Evolutionary conservation across 2,113 vertebrate species (phyloP), one percentile per base, ranked within the genome.

Genomic region (Corynorhinus townsendii): DNA sequence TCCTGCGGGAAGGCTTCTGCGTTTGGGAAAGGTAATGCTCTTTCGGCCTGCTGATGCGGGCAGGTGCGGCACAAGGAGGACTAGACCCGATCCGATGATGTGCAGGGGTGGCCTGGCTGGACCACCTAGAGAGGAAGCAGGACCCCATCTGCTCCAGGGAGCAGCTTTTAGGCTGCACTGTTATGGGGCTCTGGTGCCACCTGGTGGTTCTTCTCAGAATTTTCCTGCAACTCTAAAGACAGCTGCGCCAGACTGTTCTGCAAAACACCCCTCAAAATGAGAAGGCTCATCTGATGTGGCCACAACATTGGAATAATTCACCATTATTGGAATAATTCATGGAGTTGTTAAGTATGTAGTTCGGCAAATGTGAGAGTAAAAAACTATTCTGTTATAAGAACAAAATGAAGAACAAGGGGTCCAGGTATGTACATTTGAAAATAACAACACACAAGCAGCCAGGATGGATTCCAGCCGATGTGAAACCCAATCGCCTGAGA

Each of bases 161-260:
- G 49, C 4, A 47, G 75, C 73, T 19, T 0, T 5, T 1, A 40
- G 40, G 14, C 3, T 0, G 2, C 35, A 1, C 20, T 49, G 40
- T 47, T 59, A 35, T 49, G 92, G 85, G 92, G 40, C 75, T 94
- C 81, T 90, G 72, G 59, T 47, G 90, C 96, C 97, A 89, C 88
- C 96, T 96, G 77, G 96, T 79, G 97, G 0, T 11, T 0, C 8
- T 43, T 86, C 8, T 26, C 12, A 15, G 47, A 59, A 75, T 52
- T 92, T 86, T 24, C 83, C 28, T 40, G 62, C 64, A 8, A 54
- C 52, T 14, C 35, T 56, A 40, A 86, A 30, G 40, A 66, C 47
- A 1, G 3, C 2, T 28, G 40, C 15, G 1, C 20, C 28, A 16
- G 59, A 79, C 33, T 40, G 12, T 28, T 75, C 47, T 66, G 38